Percentiles rank a stretch among this genome's conserved stretches.
phyloP scores from a whole-genome alignment of 2,797 vertebrate species.

The Anguilla pacifica region DNA sequence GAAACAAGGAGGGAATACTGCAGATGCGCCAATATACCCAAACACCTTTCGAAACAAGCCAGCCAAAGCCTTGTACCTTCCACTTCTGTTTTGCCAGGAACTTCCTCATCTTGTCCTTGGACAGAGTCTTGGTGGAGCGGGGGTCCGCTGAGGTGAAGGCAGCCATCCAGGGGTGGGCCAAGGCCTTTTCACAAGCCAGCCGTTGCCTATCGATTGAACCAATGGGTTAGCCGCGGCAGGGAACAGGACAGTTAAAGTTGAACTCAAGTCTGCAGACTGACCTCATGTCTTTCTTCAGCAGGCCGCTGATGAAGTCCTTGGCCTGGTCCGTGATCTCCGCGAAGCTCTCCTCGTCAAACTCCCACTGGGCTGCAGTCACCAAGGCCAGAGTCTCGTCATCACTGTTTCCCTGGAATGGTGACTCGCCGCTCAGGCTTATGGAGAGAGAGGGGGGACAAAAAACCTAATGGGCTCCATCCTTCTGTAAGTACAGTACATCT shows the following conservation, averaged over 20 bases:
- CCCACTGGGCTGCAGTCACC: conserved; percentile 81
- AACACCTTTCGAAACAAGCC: neutral
- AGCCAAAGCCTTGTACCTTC: conserved; percentile 71
- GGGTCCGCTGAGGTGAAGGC: conserved; percentile 57
- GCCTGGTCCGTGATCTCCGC: conserved; percentile 78
- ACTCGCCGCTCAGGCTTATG: conserved; percentile 83
- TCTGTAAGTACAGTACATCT: neutral
- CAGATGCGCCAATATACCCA: neutral
- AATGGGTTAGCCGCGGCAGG: neutral
- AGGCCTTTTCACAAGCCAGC: conserved; percentile 69
- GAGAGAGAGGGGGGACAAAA: neutral
- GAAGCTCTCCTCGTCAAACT: conserved; percentile 84
- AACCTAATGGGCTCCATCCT: neutral
- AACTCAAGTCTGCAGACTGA: conserved; percentile 44
- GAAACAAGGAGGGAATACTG: neutral
- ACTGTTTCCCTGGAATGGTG: conserved; percentile 82
- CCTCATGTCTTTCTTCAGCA: conserved; percentile 79
- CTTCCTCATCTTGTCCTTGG: conserved; percentile 84
- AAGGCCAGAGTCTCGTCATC: conserved; percentile 81
- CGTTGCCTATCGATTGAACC: conserved; percentile 65
- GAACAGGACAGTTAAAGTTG: neutral
- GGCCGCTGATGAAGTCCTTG: conserved; percentile 81
- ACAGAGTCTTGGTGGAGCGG: conserved; percentile 66
- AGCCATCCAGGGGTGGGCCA: conserved; percentile 82
- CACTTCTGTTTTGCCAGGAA: conserved; percentile 84